These are phyloP conservation scores for Callionymus lyra DNA, from an alignment of 2,113 vertebrate species.

Conservation along the genomic window DNA sequence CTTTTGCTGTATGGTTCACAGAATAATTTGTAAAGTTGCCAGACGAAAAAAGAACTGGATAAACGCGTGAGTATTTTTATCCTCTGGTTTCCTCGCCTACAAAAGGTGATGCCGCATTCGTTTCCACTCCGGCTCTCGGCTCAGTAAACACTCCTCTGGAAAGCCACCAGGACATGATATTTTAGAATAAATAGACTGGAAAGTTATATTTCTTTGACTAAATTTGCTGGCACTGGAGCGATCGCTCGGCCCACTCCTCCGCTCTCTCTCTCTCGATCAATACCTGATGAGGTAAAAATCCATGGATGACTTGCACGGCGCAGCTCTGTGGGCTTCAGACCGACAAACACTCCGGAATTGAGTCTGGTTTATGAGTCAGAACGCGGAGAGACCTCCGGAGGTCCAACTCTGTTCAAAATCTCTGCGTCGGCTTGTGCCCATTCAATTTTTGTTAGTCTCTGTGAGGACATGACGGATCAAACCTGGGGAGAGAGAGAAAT, in stretches of 20 bases:
- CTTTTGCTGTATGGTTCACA: no score
- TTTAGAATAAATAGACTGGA: neutral
- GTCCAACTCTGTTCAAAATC: constrained; percentile 8
- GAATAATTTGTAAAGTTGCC: no score
- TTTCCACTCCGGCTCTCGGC: constrained; percentile 10
- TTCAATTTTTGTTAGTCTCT: no score
- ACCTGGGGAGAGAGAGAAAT: no score
- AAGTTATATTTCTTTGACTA: constrained; percentile 4
- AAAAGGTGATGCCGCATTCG: constrained; percentile 14
- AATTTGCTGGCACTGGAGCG: constrained; percentile 4
- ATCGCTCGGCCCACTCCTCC: constrained; percentile 8
- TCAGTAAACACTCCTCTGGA: constrained; percentile 6
- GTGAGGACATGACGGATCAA: no score
- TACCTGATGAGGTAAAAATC: constrained; percentile 1
- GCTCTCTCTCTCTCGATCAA: constrained; percentile 1
- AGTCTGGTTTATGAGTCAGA: constrained; percentile 22
- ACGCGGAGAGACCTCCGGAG: constrained; percentile 13
- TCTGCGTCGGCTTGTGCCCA: no score
- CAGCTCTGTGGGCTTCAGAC: constrained; percentile 3
- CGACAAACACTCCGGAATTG: constrained; percentile 1
- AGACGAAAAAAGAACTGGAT: no score
- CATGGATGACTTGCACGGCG: neutral
- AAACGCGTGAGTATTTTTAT: constrained; percentile 13
- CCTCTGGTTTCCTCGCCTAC: constrained; percentile 11
- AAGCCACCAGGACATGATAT: constrained; percentile 12